Evolutionary conservation across 1,140 invertebrate genomes (phyloP).

Genomic region (Cotesia glomerata): DNA sequence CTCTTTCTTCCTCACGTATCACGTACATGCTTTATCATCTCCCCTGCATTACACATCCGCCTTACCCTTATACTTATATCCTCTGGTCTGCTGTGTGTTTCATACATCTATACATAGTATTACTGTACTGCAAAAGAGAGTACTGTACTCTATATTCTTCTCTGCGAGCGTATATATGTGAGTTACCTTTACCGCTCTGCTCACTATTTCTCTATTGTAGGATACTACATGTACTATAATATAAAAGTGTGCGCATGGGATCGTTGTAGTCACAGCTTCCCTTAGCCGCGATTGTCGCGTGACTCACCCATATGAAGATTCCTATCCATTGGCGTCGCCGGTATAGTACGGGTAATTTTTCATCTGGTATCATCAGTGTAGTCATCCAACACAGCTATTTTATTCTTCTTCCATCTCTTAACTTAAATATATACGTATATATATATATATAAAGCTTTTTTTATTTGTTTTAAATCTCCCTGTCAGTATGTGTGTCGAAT

Average conservation of each 20-base stretch:
- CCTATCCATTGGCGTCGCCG: conserved; percentile 45
- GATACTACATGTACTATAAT: not conserved
- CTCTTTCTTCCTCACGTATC: not conserved
- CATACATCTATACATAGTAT: too few species aligned
- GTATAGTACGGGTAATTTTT: not conserved
- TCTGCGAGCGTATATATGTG: conserved; percentile 26
- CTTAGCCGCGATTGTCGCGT: conserved; percentile 44
- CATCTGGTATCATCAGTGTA: conserved; percentile 7
- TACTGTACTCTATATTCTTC: not conserved
- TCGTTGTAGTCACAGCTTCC: conserved; percentile 44
- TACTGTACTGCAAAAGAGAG: too few species aligned
- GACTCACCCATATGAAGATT: conserved; percentile 48
- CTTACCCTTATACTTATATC: too few species aligned
- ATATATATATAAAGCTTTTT: too few species aligned
- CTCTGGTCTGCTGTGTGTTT: too few species aligned
- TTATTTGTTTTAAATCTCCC: too few species aligned
- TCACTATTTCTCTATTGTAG: conserved; percentile 55
- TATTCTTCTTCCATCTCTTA: not conserved
- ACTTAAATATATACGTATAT: too few species aligned
- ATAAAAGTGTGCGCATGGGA: conserved; percentile 24
- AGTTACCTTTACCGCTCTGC: conserved; percentile 54
- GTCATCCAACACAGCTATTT: not conserved
- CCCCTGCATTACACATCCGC: not conserved
- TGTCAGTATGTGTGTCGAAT: too few species aligned
- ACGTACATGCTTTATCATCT: not conserved